Percentiles rank a stretch among this genome's conserved stretches.
phyloP scores from a whole-genome alignment of 23 tunicate species.

The Styela plicata region DNA sequence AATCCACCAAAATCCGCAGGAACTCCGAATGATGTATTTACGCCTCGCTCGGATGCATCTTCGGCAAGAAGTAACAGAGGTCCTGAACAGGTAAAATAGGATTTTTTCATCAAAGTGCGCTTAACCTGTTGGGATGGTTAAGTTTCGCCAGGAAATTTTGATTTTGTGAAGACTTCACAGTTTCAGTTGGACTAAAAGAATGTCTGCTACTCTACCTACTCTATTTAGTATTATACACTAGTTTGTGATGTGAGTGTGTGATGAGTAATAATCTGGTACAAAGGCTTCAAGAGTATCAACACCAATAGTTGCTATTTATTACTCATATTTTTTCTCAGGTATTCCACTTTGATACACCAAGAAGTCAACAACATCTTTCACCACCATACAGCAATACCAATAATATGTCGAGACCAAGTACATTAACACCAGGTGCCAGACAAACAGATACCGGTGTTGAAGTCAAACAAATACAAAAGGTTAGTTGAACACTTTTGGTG shows the following conservation, averaged over 20 bases:
- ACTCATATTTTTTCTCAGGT: slow-evolving; percentile 11
- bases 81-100: neutral
- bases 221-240: too few relatives aligned
- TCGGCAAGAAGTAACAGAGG: slow-evolving; percentile 11
- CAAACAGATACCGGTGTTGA: slow-evolving; percentile 38
- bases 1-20: slow-evolving; percentile 19
- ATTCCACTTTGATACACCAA: slow-evolving; percentile 8
- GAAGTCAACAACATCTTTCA: neutral
- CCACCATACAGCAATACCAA: neutral
- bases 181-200: too few relatives aligned
- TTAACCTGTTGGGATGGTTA: too few relatives aligned
- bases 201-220: too few relatives aligned
- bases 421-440: neutral
- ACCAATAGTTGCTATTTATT: too few relatives aligned
- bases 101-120: too few relatives aligned
- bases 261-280: too few relatives aligned
- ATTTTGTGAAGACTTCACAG: too few relatives aligned
- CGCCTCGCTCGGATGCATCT: slow-evolving; percentile 15
- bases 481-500: slow-evolving; percentile 25
- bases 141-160: too few relatives aligned
- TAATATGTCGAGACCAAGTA: neutral
- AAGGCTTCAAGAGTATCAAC: too few relatives aligned
- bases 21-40: slow-evolving; percentile 26
- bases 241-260: too few relatives aligned
- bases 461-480: slow-evolving; percentile 75